Evolutionary conservation across 2,797 vertebrate genomes (phyloP).

Genomic region (Rousettus madagascariensis): DNA sequence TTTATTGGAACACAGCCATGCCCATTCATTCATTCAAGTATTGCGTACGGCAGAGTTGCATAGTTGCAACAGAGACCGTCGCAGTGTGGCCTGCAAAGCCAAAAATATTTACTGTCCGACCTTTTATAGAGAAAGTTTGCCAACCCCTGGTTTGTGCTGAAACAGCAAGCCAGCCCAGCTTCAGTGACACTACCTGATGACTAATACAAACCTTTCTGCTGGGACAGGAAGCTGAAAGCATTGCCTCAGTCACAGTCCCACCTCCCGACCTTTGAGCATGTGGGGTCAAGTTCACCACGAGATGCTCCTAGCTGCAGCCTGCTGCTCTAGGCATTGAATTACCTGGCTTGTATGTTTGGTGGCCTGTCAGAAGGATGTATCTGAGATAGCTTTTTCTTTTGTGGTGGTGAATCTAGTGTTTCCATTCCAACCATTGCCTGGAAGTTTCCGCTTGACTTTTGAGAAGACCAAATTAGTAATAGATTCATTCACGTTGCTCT

Average conservation of each 20-base stretch:
- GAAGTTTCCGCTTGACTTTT: conserved; percentile 47
- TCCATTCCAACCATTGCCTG: conserved; percentile 51
- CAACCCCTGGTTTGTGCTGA: neutral
- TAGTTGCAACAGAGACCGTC: neutral
- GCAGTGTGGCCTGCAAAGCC: neutral
- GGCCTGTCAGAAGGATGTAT: neutral
- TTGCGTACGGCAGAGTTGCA: neutral
- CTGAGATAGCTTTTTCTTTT: neutral
- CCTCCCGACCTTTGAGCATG: conserved; percentile 20
- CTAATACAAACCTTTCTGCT: neutral
- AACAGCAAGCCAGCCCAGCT: neutral
- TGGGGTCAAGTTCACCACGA: neutral
- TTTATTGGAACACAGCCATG: neutral
- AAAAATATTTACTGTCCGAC: neutral
- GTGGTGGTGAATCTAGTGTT: conserved; percentile 45
- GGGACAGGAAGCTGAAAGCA: neutral
- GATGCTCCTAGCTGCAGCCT: neutral
- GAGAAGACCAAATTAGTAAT: conserved; percentile 28
- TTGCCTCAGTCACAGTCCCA: neutral
- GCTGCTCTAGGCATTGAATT: neutral
- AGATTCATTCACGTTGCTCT: neutral
- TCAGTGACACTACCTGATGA: neutral
- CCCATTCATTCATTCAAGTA: neutral
- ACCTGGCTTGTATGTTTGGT: neutral
- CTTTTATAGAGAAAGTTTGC: neutral